Percentiles rank a stretch among this genome's conserved stretches.
Conservation (phyloP, 1,140 invertebrate genomes). For the Brachystomella parvula region DNA sequence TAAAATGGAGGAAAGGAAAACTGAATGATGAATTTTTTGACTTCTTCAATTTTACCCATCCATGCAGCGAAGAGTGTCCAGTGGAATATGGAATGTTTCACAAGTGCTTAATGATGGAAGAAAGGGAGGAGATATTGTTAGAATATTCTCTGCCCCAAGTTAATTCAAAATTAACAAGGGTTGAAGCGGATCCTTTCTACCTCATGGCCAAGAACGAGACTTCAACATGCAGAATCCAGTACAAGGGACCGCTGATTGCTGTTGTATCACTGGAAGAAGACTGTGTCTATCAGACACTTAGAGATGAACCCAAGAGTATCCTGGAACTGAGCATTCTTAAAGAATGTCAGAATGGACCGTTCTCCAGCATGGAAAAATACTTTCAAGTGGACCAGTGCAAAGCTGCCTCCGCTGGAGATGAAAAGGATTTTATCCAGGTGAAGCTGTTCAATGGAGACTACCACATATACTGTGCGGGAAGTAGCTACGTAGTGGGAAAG, state of each 20-base stretch:
- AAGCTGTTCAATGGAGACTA: slow-evolving; percentile 16
- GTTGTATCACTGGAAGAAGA: slow-evolving; percentile 7
- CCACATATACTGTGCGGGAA: slow-evolving; percentile 20
- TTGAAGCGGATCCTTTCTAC: slow-evolving; percentile 19
- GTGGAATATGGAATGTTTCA: slow-evolving; percentile 18
- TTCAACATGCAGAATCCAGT: slow-evolving; percentile 5
- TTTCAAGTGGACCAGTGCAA: neutral
- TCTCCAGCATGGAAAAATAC: neutral
- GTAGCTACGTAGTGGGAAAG: neutral
- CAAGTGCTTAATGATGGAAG: slow-evolving; percentile 3
- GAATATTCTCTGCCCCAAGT: slow-evolving; percentile 15
- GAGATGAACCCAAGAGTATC: neutral
- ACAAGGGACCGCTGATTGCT: slow-evolving; percentile 7
- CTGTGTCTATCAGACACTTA: slow-evolving; percentile 17
- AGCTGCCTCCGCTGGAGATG: neutral
- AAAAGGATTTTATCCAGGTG: slow-evolving; percentile 14
- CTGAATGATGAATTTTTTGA: slow-evolving; percentile 18
- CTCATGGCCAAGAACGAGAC: slow-evolving; percentile 1
- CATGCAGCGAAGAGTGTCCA: slow-evolving; percentile 6
- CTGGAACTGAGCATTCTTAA: neutral
- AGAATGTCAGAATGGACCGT: slow-evolving; percentile 1
- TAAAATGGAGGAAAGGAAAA: slow-evolving; percentile 5
- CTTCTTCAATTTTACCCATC: slow-evolving; percentile 11
- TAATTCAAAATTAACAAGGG: neutral
- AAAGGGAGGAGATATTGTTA: neutral